Conservation (phyloP, 2,113 vertebrate genomes). For the Todiramphus chloris region DNA sequence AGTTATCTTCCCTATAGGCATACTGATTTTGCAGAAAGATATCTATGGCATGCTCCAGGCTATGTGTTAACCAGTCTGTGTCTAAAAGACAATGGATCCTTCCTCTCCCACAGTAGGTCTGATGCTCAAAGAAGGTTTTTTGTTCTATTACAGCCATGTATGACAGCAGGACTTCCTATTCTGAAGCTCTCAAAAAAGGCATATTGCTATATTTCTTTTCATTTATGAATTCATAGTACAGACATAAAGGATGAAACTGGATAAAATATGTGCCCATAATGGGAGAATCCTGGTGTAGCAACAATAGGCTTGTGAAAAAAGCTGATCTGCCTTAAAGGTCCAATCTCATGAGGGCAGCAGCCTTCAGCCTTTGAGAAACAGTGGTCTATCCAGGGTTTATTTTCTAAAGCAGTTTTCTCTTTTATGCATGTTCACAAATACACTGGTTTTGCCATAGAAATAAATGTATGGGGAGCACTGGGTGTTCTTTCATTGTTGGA, state of each 20-base stretch:
- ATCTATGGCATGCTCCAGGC: background rate
- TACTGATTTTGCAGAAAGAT: background rate
- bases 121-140: background rate
- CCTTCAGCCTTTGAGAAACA: background rate
- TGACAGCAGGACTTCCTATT: background rate
- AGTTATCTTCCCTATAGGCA: background rate
- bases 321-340: background rate
- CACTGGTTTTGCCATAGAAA: background rate
- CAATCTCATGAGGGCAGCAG: background rate
- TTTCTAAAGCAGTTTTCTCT: background rate
- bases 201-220: background rate
- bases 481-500: background rate
- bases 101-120: background rate
- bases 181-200: background rate
- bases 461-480: background rate
- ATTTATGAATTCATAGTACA: constrained; percentile 4
- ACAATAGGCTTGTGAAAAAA: background rate
- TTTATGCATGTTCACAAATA: background rate
- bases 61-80: background rate
- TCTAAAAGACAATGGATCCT: background rate
- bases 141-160: background rate
- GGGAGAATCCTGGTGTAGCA: background rate
- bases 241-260: background rate
- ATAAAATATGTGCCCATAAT: background rate
- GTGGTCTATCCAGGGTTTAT: background rate